phyloP scores from a whole-genome alignment of 1,140 invertebrate genomes.

The Planococcus citri region DNA sequence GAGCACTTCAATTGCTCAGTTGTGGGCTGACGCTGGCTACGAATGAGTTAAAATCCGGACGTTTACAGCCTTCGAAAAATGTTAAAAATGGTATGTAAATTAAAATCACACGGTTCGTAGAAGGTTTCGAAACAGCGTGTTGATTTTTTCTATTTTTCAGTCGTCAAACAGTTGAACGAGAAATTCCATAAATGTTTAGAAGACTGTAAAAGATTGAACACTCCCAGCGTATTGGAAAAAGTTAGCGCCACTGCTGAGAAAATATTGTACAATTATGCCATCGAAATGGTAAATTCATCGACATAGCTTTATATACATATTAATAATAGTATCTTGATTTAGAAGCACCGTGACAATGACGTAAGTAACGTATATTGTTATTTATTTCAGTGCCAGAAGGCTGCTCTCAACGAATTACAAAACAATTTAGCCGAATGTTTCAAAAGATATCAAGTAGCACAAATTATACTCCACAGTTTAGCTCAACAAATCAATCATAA shows the following conservation, averaged over 20 bases:
- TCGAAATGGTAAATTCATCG: slow-evolving; percentile 78
- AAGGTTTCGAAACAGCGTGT: too few relatives aligned
- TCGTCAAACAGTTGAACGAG: slow-evolving; percentile 72
- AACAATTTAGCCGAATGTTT: slow-evolving; percentile 93
- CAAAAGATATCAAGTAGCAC: slow-evolving; percentile 90
- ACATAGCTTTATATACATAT: too few relatives aligned
- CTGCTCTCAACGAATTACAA: slow-evolving; percentile 92
- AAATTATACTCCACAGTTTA: slow-evolving; percentile 91
- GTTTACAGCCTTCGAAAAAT: slow-evolving; percentile 75
- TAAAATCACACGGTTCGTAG: too few relatives aligned
- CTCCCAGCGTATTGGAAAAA: slow-evolving; percentile 53
- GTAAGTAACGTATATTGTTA: too few relatives aligned
- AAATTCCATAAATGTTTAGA: slow-evolving; percentile 76
- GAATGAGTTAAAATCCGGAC: slow-evolving; percentile 66
- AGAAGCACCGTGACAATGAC: too few relatives aligned
- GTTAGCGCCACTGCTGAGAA: slow-evolving; percentile 79
- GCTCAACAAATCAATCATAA: slow-evolving; percentile 78
- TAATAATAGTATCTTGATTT: too few relatives aligned
- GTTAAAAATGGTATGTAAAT: slow-evolving; percentile 82
- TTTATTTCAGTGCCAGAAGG: slow-evolving; percentile 79
- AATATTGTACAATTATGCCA: slow-evolving; percentile 89
- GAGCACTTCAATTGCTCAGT: slow-evolving; percentile 81
- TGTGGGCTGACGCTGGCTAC: slow-evolving; percentile 83
- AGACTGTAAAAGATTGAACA: slow-evolving; percentile 79
- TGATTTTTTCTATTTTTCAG: slow-evolving; percentile 40